Evolutionary conservation across 2,888 invertebrate genomes (phyloP).

Genomic region (Kryphioiulus occultus): DNA sequence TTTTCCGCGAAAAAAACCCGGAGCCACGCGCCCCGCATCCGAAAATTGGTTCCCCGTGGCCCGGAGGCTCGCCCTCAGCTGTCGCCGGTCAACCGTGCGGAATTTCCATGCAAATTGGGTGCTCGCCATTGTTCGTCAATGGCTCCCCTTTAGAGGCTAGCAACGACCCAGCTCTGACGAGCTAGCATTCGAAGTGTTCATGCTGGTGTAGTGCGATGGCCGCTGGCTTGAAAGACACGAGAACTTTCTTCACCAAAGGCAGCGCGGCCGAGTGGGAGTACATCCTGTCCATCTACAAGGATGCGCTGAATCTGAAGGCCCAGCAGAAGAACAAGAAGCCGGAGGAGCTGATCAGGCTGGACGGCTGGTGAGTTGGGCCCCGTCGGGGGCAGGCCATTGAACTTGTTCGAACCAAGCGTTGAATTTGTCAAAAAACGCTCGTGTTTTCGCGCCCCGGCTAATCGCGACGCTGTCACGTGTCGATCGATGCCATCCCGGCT

Average conservation of each 20-base stretch:
- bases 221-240: slow-evolving; percentile 73
- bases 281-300: slow-evolving; percentile 88
- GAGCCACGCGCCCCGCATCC: no score
- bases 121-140: no score
- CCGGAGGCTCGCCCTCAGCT: no score
- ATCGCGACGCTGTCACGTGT: slow-evolving; percentile 69
- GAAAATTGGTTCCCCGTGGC: no score
- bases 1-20: no score
- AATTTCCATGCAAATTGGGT: no score
- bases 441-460: slow-evolving; percentile 46
- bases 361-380: slow-evolving; percentile 81
- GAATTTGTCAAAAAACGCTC: slow-evolving; percentile 38
- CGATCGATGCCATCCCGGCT: slow-evolving; percentile 67
- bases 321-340: slow-evolving; percentile 90
- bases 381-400: slow-evolving; percentile 24
- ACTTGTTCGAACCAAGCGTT: neutral
- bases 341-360: slow-evolving; percentile 92
- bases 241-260: slow-evolving; percentile 92
- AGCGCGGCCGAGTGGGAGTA: slow-evolving; percentile 81
- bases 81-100: no score
- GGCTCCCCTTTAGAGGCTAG: no score
- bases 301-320: slow-evolving; percentile 88
- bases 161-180: no score
- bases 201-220: slow-evolving; percentile 9
- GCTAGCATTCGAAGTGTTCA: no score